Conservation (phyloP, 2,113 vertebrate species). For the Sorex araneus region DNA sequence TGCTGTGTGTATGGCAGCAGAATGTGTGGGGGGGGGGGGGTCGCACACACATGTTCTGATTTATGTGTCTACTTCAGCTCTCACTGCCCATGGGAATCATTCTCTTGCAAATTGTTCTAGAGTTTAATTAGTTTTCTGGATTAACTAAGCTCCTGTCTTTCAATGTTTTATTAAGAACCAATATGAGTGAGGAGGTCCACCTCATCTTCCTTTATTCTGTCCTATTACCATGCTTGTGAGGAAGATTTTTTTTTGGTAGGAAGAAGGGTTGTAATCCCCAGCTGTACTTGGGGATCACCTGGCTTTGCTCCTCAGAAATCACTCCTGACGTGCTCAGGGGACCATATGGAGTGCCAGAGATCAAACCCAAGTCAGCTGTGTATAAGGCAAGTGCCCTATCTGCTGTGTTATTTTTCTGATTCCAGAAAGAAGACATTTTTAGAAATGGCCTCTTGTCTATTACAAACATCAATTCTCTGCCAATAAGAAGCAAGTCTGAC, state of each 20-base stretch:
- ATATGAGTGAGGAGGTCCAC: not conserved
- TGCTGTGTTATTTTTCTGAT: too few species aligned
- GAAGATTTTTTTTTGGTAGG: not conserved
- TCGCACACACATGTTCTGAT: too few species aligned
- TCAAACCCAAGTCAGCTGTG: too few species aligned
- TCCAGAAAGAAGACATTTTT: not conserved
- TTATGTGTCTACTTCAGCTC: not conserved
- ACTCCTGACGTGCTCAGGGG: too few species aligned
- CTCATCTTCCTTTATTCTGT: slow-evolving; percentile 50
- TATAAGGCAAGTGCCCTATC: too few species aligned
- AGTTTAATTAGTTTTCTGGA: slow-evolving; percentile 76
- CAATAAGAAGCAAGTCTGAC: not conserved
- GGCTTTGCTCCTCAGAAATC: too few species aligned
- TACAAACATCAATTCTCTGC: not conserved
- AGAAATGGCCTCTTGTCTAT: not conserved
- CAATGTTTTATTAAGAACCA: slow-evolving; percentile 62
- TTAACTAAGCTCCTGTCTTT: slow-evolving; percentile 75
- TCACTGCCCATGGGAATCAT: slow-evolving; percentile 50
- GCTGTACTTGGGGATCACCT: too few species aligned
- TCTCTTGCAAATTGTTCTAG: slow-evolving; percentile 57
- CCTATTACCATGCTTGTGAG: not conserved
- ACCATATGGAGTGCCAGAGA: too few species aligned
- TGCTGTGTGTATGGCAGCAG: not conserved
- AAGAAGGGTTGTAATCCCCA: too few species aligned
- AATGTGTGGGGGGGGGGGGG: too few species aligned